Base-by-base conservation (phyloP, 2,797 vertebrate genomes). In the Sebastes glaucus region DNA sequence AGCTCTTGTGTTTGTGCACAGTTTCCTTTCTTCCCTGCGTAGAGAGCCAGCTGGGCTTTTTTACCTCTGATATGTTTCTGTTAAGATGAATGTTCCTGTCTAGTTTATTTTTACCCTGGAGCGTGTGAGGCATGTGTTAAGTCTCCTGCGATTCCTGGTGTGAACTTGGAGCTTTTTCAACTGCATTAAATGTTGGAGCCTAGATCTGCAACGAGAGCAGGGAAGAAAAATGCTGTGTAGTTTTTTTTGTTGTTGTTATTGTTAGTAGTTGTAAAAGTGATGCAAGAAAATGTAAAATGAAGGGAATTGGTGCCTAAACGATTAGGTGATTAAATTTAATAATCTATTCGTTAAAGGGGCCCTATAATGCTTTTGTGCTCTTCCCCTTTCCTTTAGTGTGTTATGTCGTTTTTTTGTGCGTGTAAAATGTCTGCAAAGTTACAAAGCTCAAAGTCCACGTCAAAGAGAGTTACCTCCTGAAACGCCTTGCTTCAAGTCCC, bases 31-130 rank as follows among this genome's bases (percentile, higher is more conserved):
- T 53, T 76, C 57, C 38, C 53, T 81, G 74, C 52, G 5, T 59
- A 32, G 22, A 46, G 73, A 85, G 76, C 80, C 90, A 92, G 88
- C 86, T 88, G 82, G 73, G 80, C 49, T 86, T 82, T 82, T 87
- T 78, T 70, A 62, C 71, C 86, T 83, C 64, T 1, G 35, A 77
- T 80, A 69, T 56, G 63, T 79, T 86, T 90, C 89, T 82, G 83
- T 77, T 82, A 82, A 92, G 90, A 93, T 91, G 66, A 92, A 90
- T 93, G 89, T 90, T 92, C 86, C 84, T 88, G 88, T 88, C 87
- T 69, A 69, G 82, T 90, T 93, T 94, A 94, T 95, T 95, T 95
- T 94, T 94, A 91, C 80, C 87, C 78, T 30, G 61, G 74, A 86
- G 92, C 27, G 75, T 89, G 92, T 92, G 87, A 94, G 86, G 84